These are phyloP conservation scores for Myotis lucifugus DNA, from an alignment of 2,113 vertebrate genomes.

Conservation along the genomic window DNA sequence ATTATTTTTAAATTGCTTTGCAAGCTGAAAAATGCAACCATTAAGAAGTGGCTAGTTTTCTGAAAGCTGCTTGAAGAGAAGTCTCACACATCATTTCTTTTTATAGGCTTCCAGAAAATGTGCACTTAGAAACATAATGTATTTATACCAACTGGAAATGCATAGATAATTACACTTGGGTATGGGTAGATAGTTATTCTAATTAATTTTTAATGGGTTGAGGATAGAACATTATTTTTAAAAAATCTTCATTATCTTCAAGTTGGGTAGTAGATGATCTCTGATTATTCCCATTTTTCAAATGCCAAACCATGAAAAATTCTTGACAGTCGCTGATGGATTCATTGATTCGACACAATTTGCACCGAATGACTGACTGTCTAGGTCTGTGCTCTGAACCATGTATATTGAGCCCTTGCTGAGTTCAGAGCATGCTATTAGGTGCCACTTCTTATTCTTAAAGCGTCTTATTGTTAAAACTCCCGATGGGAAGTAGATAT, in stretches of 20 bases:
- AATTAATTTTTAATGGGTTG: constrained; percentile 44
- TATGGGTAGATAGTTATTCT: constrained; percentile 1
- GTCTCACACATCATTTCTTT: constrained; percentile 48
- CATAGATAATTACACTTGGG: constrained; percentile 20
- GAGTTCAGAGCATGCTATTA: background rate
- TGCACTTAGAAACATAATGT: constrained; percentile 32
- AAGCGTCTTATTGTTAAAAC: background rate
- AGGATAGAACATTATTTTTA: background rate
- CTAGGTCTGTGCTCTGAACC: background rate
- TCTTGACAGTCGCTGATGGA: background rate
- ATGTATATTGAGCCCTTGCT: background rate
- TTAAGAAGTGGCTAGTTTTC: constrained; percentile 30
- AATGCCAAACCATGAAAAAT: constrained; percentile 15
- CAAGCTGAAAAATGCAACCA: background rate
- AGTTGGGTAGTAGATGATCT: background rate
- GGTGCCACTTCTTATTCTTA: background rate
- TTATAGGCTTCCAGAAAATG: constrained; percentile 50
- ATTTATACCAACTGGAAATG: constrained; percentile 44
- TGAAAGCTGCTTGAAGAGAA: constrained; percentile 8
- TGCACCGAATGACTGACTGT: background rate
- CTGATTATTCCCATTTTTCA: constrained; percentile 25
- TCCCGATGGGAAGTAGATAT: background rate
- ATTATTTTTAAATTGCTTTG: background rate
- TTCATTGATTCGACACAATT: background rate
- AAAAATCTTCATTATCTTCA: background rate